Evolutionary conservation across 2,113 vertebrate genomes (phyloP).

Genomic region (Dascyllus trimaculatus): DNA sequence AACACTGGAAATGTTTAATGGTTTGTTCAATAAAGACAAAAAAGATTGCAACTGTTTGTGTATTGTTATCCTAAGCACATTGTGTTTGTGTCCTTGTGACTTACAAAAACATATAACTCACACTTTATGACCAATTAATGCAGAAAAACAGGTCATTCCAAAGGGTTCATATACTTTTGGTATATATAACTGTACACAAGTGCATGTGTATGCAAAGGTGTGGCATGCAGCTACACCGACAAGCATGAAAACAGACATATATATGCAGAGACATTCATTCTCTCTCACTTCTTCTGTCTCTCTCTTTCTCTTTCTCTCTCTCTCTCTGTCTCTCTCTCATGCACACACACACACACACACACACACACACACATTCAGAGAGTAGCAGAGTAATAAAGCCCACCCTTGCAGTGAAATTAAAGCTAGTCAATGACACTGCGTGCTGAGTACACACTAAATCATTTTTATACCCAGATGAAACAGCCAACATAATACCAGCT

Average conservation of each 20-base stretch:
- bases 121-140: neutral
- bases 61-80: neutral
- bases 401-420: constrained; percentile 82
- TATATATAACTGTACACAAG: constrained; percentile 4
- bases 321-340: no score
- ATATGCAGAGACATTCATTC: constrained; percentile 46
- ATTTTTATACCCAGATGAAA: constrained; percentile 86
- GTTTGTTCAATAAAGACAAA: neutral
- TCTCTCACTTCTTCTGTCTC: constrained; percentile 2
- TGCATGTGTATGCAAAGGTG: constrained; percentile 20
- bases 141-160: neutral
- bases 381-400: constrained; percentile 77
- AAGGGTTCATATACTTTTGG: neutral
- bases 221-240: constrained; percentile 8
- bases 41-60: neutral
- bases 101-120: neutral
- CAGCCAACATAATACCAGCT: constrained; percentile 79
- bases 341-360: constrained; percentile 26
- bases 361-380: constrained; percentile 32
- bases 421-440: constrained; percentile 82
- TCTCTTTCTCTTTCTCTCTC: constrained; percentile 1
- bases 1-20: neutral
- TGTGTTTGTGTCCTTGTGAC: neutral
- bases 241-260: constrained; percentile 39
- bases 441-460: constrained; percentile 85